Evolutionary conservation across 2,888 invertebrate species (phyloP).

Genomic region (Limulus polyphemus): DNA sequence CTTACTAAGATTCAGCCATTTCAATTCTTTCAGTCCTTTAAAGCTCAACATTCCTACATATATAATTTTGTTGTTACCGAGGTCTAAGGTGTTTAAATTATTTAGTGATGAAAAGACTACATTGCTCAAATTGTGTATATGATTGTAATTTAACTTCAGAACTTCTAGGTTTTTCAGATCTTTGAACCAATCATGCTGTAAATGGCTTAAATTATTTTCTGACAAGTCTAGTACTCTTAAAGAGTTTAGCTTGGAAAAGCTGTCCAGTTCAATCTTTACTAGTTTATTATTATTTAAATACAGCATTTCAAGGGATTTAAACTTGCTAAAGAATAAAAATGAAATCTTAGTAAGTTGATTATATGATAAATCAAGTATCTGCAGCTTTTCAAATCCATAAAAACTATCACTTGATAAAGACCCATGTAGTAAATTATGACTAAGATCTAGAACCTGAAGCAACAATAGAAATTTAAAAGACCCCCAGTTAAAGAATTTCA

Average conservation of each 20-base stretch:
- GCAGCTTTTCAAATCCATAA: conserved; percentile 27
- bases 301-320: conserved; percentile 5
- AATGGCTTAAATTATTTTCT: not conserved
- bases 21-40: conserved; percentile 28
- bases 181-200: too few relatives aligned
- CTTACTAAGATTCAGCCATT: conserved; percentile 31
- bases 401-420: conserved; percentile 18
- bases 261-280: conserved; percentile 11
- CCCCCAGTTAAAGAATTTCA: too few relatives aligned
- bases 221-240: conserved; percentile 23
- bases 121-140: conserved; percentile 14
- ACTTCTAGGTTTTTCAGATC: too few relatives aligned
- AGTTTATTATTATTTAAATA: conserved; percentile 15
- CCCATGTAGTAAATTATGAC: too few relatives aligned
- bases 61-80: conserved; percentile 14
- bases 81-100: conserved; percentile 11
- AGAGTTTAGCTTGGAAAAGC: conserved; percentile 12
- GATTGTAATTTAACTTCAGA: conserved; percentile 17
- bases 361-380: conserved; percentile 31
- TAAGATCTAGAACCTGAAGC: too few relatives aligned
- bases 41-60: conserved; percentile 26
- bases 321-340: conserved; percentile 6
- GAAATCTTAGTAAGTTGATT: conserved; percentile 37
- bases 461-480: too few relatives aligned
- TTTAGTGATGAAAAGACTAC: conserved; percentile 14